phyloP scores from a whole-genome alignment of 2,113 vertebrate species.

The Misgurnus anguillicaudatus region DNA sequence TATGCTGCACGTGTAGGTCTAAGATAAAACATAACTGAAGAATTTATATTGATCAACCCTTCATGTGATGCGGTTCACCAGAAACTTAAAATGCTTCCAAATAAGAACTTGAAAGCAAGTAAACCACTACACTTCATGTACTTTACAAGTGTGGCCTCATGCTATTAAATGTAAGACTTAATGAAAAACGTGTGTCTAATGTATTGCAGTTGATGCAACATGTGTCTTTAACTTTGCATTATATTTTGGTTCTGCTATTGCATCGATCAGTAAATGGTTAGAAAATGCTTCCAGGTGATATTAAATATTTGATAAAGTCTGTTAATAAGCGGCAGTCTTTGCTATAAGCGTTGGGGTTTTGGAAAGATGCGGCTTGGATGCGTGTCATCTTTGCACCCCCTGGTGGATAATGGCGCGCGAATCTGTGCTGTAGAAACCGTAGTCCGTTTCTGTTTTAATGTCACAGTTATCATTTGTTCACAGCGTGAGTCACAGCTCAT shows the following conservation, averaged over 20 bases:
- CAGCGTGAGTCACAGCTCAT: not conserved
- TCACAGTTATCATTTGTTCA: conserved; percentile 3
- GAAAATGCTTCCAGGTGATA: no score
- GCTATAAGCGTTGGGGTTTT: not conserved
- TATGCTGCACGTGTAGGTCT: not conserved
- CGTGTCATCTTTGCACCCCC: conserved; percentile 45
- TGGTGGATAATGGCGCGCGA: conserved; percentile 20
- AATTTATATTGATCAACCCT: no score
- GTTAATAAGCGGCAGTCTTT: not conserved
- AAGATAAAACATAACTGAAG: no score
- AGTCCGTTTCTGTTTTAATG: not conserved
- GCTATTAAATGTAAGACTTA: not conserved
- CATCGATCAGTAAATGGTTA: not conserved
- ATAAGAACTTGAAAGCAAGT: not conserved
- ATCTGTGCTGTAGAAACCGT: not conserved
- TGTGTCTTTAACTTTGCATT: conserved; percentile 20
- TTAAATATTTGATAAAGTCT: not conserved
- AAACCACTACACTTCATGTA: not conserved
- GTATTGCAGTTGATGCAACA: conserved; percentile 4
- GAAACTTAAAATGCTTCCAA: not conserved
- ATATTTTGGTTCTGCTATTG: not conserved
- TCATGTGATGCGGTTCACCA: no score
- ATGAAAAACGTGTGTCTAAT: not conserved
- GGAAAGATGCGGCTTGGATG: conserved; percentile 5
- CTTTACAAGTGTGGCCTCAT: not conserved